Evolutionary conservation across 2,888 invertebrate genomes (phyloP).

Genomic region (Electrophaes corylata): DNA sequence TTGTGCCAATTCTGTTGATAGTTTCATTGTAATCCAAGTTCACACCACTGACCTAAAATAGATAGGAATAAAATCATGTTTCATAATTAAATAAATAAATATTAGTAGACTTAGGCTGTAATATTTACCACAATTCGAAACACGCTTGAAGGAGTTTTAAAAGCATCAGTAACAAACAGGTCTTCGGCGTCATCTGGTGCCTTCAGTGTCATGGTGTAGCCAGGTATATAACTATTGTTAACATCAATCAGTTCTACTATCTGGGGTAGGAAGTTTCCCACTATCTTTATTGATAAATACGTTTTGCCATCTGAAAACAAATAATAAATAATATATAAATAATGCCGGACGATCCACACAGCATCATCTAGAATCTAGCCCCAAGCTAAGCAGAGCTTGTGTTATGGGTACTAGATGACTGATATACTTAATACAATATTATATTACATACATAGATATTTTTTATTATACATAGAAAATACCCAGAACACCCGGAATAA

Average conservation of each 20-base stretch:
- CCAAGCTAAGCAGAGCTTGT: too few species aligned
- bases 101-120: too few species aligned
- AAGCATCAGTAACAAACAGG: constrained; percentile 3
- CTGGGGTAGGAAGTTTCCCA: constrained; percentile 13
- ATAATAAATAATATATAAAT: too few species aligned
- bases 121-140: constrained; percentile 22
- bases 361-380: too few species aligned
- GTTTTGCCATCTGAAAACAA: constrained; percentile 14
- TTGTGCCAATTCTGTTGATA: constrained; percentile 6
- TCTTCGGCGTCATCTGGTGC: not conserved
- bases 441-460: too few species aligned
- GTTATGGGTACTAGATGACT: too few species aligned
- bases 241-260: constrained; percentile 6
- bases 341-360: too few species aligned
- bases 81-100: too few species aligned
- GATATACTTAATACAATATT: too few species aligned
- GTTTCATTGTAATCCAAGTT: constrained; percentile 17
- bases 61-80: not conserved
- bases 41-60: constrained; percentile 16
- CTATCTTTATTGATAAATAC: constrained; percentile 10
- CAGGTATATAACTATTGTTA: constrained; percentile 1
- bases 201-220: constrained; percentile 7
- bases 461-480: too few species aligned
- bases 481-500: too few species aligned
- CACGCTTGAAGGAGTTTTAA: not conserved